These are phyloP conservation scores for rat (Rattus norvegicus) DNA, from an alignment of 2,113 vertebrate genomes.

Conservation along the genomic window DNA sequence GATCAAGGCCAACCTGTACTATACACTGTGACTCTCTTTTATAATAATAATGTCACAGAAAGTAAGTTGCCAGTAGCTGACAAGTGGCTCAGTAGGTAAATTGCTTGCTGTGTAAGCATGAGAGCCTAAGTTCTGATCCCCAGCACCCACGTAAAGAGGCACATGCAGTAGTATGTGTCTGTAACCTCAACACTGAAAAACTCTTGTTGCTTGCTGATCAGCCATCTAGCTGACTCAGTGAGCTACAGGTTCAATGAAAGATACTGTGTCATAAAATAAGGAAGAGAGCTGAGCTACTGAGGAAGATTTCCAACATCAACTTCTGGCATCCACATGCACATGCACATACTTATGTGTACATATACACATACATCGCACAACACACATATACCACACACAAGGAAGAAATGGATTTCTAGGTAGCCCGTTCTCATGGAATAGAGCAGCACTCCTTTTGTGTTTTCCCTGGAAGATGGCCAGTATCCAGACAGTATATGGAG, in stretches of 20 bases:
- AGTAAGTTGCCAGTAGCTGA: slow-evolving; percentile 30
- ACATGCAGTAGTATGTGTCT: neutral
- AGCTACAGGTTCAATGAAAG: neutral
- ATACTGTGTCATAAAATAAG: neutral
- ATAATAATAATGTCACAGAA: neutral
- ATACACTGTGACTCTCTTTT: neutral
- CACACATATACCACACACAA: neutral
- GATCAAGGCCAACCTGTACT: neutral
- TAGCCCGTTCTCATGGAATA: slow-evolving; percentile 34
- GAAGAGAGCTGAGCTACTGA: neutral
- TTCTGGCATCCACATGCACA: neutral
- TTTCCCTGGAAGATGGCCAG: neutral
- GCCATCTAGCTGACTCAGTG: neutral
- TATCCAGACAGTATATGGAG: slow-evolving; percentile 12
- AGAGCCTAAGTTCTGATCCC: neutral
- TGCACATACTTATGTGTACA: no score
- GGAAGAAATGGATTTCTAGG: slow-evolving; percentile 23
- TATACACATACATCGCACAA: neutral
- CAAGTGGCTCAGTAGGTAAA: neutral
- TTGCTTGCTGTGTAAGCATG: neutral
- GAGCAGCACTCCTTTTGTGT: neutral
- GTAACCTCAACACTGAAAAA: neutral
- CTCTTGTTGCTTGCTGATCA: neutral
- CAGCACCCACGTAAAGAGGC: neutral
- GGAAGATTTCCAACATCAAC: neutral